Conservation (phyloP, 2,888 invertebrate species). For the Drosophila pseudotalamancana region DNA sequence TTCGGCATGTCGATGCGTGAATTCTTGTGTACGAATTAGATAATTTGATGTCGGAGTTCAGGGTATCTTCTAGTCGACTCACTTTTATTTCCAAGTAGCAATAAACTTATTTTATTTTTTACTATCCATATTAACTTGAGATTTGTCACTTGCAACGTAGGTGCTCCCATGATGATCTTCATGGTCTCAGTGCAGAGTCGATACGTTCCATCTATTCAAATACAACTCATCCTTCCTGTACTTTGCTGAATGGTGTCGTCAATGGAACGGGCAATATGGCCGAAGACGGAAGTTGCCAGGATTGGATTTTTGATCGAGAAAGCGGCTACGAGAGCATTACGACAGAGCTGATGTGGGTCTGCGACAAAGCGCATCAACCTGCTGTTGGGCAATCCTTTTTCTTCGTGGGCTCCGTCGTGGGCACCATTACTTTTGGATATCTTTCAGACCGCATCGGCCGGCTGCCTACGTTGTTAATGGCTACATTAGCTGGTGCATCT, state of each 20-base stretch:
- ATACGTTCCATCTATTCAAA: conserved; percentile 74
- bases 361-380: conserved; percentile 86
- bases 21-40: no score
- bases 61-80: no score
- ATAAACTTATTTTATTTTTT: no score
- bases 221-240: conserved; percentile 43
- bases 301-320: conserved; percentile 86
- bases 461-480: conserved; percentile 85
- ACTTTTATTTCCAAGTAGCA: no score
- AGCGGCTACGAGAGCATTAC: conserved; percentile 86
- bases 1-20: no score
- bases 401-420: conserved; percentile 86
- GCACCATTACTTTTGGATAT: conserved; percentile 86
- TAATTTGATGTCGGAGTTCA: no score
- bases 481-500: conserved; percentile 85
- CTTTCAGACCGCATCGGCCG: conserved; percentile 86
- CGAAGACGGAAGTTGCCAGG: conserved; percentile 78
- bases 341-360: conserved; percentile 87
- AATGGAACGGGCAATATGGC: conserved; percentile 67
- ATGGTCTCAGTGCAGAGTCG: conserved; percentile 64
- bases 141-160: conserved; percentile 44
- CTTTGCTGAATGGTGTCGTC: conserved; percentile 35
- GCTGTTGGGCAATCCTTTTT: conserved; percentile 87
- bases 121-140: background rate
- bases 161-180: conserved; percentile 74